Percentiles rank a stretch among this genome's conserved stretches.
Conservation (phyloP, 2,888 invertebrate species). For the Lochmaea capreae region DNA sequence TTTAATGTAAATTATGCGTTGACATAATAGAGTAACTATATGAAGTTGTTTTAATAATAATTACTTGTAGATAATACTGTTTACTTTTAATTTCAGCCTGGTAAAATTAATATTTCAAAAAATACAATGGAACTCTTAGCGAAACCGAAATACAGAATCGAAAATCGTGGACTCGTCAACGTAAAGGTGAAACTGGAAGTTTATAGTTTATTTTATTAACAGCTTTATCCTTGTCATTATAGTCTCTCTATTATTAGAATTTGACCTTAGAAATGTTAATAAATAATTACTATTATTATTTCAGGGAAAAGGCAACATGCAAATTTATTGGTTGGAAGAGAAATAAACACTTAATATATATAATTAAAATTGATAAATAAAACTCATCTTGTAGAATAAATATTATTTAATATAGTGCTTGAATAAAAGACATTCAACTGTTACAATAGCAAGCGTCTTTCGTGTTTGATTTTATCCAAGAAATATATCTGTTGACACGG, state of each 20-base stretch:
- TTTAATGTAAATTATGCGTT: not conserved
- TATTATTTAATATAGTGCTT: constrained; percentile 12
- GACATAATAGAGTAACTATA: no score
- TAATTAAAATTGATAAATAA: constrained; percentile 19
- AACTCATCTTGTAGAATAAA: constrained; percentile 16
- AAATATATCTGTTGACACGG: constrained; percentile 81
- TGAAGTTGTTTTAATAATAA: no score
- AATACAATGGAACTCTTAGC: constrained; percentile 77
- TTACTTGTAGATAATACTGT: no score
- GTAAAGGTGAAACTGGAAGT: constrained; percentile 74
- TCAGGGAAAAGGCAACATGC: constrained; percentile 89
- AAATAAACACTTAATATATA: constrained; percentile 9
- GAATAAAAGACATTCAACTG: constrained; percentile 27
- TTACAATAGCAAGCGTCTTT: constrained; percentile 67
- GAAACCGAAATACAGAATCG: constrained; percentile 73
- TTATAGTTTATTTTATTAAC: no score
- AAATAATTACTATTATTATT: constrained; percentile 48
- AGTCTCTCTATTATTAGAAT: no score
- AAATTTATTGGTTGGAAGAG: constrained; percentile 58
- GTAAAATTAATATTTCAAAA: constrained; percentile 82
- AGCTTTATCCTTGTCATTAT: no score
- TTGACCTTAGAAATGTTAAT: no score
- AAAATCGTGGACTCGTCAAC: constrained; percentile 79
- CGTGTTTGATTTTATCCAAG: constrained; percentile 68
- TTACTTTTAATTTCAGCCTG: constrained; percentile 67